Percentiles rank a stretch among this genome's conserved stretches.
phyloP scores from a whole-genome alignment of 1,140 invertebrate species.

The Melanaphis sacchari region DNA sequence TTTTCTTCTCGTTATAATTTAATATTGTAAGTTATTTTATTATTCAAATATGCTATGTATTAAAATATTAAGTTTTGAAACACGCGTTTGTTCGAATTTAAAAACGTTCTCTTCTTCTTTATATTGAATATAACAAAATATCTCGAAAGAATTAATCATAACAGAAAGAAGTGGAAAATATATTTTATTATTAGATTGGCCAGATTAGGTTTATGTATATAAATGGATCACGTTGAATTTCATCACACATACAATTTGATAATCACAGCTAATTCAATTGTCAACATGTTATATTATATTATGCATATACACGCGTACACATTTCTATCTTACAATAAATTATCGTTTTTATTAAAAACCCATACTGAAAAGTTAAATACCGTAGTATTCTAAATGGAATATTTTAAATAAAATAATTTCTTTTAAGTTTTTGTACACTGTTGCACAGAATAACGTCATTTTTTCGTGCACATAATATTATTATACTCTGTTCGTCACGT shows the following conservation, averaged over 20 bases:
- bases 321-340: background rate
- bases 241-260: background rate
- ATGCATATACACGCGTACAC: background rate
- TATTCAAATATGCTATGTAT: no score
- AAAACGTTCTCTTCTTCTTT: rapidly evolving
- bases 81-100: background rate
- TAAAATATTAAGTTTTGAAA: background rate
- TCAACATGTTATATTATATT: no score
- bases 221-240: background rate
- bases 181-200: background rate
- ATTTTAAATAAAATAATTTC: background rate
- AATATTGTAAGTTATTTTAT: no score
- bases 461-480: background rate
- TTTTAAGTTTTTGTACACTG: background rate
- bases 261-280: no score
- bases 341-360: background rate
- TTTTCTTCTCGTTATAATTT: background rate
- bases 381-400: background rate
- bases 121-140: background rate
- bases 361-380: background rate
- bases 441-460: background rate
- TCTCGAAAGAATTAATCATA: background rate
- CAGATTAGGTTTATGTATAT: background rate
- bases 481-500: background rate
- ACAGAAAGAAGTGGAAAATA: background rate